These are phyloP conservation scores for Lophochroa leadbeateri DNA, from an alignment of 2,113 vertebrate genomes.

Conservation along the genomic window DNA sequence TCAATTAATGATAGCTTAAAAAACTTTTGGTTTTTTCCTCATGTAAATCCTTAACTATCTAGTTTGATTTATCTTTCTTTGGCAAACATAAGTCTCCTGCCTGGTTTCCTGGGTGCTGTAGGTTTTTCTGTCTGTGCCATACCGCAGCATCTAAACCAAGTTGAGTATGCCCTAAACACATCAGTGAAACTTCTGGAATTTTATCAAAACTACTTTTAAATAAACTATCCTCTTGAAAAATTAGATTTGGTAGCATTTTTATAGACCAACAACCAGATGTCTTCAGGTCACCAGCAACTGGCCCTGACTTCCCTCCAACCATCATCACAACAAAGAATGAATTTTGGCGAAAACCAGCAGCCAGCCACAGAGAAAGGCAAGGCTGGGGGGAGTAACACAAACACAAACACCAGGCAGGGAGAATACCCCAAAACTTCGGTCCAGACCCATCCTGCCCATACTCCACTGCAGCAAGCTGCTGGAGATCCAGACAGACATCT, in stretches of 20 bases:
- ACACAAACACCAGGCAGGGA: neutral
- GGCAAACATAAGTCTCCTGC: neutral
- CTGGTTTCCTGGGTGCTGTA: too few species aligned
- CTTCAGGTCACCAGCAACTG: too few species aligned
- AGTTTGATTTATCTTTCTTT: neutral
- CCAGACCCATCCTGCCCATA: neutral
- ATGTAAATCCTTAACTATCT: neutral
- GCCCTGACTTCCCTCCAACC: too few species aligned
- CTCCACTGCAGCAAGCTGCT: accelerated
- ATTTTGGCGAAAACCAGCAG: neutral
- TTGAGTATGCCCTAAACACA: slow-evolving; percentile 81
- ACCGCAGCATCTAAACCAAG: slow-evolving; percentile 85
- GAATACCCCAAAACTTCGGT: neutral
- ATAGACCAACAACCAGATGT: too few species aligned
- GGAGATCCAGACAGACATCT: neutral
- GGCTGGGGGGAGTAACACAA: neutral
- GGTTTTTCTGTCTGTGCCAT: slow-evolving; percentile 82
- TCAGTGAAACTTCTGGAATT: slow-evolving; percentile 85
- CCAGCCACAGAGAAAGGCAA: neutral
- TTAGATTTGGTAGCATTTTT: slow-evolving; percentile 60
- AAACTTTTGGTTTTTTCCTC: neutral
- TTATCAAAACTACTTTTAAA: slow-evolving; percentile 87
- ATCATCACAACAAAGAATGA: too few species aligned
- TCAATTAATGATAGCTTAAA: neutral
- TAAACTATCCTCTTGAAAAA: slow-evolving; percentile 88